Evolutionary conservation across 2,888 invertebrate genomes (phyloP).

Genomic region (Stegana nigrithorax): DNA sequence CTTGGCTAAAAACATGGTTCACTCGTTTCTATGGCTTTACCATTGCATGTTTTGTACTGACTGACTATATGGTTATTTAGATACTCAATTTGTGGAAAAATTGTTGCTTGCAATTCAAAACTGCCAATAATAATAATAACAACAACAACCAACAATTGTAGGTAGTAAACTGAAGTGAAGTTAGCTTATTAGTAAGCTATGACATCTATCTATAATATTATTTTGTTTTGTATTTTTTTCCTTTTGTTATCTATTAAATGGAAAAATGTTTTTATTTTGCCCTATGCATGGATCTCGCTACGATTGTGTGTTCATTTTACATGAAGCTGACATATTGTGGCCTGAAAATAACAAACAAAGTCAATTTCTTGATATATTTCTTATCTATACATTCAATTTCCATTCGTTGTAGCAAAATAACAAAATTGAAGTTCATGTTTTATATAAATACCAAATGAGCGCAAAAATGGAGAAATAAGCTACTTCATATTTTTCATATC

Average conservation of each 20-base stretch:
- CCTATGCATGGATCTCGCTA: too few relatives aligned
- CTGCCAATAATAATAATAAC: conserved; percentile 25
- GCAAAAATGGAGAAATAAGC: too few relatives aligned
- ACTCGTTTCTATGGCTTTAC: conserved; percentile 9
- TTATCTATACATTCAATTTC: too few relatives aligned
- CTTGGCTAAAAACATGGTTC: not conserved
- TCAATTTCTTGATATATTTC: conserved; percentile 44
- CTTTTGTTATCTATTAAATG: conserved; percentile 46
- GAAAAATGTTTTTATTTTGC: too few relatives aligned
- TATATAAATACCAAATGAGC: too few relatives aligned
- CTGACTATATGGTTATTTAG: conserved; percentile 50
- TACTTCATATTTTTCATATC: conserved; percentile 35
- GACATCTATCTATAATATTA: not conserved
- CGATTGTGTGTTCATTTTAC: not conserved
- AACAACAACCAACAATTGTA: conserved; percentile 25
- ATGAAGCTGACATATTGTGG: conserved; percentile 34
- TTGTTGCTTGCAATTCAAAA: conserved; percentile 9
- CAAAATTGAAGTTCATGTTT: too few relatives aligned
- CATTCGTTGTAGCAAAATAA: too few relatives aligned
- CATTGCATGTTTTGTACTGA: conserved; percentile 44
- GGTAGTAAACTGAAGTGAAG: too few relatives aligned
- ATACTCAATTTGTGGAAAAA: conserved; percentile 56
- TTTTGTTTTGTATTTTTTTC: too few relatives aligned
- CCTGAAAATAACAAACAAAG: conserved; percentile 44
- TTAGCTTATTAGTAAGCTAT: not conserved